phyloP scores from a whole-genome alignment of 1,140 invertebrate species.

The Drosophila tsacasi region DNA sequence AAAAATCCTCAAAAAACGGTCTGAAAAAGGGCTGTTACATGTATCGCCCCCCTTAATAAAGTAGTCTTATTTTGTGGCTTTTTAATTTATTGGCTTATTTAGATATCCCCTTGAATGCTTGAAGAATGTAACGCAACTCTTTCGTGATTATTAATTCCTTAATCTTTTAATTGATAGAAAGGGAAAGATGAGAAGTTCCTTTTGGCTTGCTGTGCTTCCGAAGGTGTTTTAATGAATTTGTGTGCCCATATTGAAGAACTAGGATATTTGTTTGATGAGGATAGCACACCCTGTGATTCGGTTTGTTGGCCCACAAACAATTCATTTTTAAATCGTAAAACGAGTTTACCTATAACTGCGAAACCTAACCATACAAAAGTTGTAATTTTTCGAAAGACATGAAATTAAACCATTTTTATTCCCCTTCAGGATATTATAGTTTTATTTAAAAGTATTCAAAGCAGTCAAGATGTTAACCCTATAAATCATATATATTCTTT shows the following conservation, averaged over 20 bases:
- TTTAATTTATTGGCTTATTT: not conserved
- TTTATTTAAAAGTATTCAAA: too few species aligned
- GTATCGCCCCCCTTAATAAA: too few species aligned
- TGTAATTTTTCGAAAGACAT: too few species aligned
- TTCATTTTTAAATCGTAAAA: not conserved
- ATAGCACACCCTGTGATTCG: not conserved
- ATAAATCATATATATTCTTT: too few species aligned
- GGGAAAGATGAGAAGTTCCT: not conserved
- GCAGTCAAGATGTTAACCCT: too few species aligned
- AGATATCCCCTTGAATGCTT: not conserved
- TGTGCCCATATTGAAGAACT: slow-evolving; percentile 5
- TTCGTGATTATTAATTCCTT: not conserved
- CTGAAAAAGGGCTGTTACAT: too few species aligned
- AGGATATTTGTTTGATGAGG: not conserved
- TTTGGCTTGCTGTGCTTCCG: not conserved
- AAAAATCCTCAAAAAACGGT: too few species aligned
- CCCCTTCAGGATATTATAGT: too few species aligned
- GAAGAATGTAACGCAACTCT: not conserved
- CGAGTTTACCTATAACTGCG: too few species aligned
- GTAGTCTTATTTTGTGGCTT: not conserved
- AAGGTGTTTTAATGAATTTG: slow-evolving; percentile 7
- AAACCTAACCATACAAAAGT: too few species aligned
- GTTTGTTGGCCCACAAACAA: not conserved
- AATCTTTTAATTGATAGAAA: slow-evolving; percentile 6
- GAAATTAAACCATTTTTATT: too few species aligned